Base-by-base conservation (phyloP, 1,140 invertebrate genomes). In the Cotesia typhae region DNA sequence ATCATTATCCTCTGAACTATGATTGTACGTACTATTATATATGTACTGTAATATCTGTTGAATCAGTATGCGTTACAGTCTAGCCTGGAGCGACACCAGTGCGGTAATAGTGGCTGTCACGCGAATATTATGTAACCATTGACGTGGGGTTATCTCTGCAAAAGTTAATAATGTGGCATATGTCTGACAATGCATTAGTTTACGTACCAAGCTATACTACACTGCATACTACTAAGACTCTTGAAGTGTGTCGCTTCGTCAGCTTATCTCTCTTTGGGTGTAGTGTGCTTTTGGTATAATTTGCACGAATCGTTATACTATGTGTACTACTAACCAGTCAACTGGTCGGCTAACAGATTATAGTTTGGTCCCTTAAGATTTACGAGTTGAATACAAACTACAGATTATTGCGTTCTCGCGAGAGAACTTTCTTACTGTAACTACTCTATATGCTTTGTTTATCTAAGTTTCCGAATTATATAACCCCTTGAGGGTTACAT, bases 161-260 rank as follows among this genome's bases (percentile, higher is more conserved):
- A 61, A 72, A 72, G 53, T 72, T 72, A 67, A 67, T 67, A 72
- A 72, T 38, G 53, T 72, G 55, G 65, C 71, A 67, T 65, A 72
- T 72, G 71, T 72, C 57, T 63, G 5, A 14, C 4, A 35, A 67
- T 17, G 52, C 47, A 53, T 67, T 67, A 67, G 51, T 20, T 20
- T 35, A 12, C 5, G 17, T 12, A 6, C 57, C 28, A 20, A 55
- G 17, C 53, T 55, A 28, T 28, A 2, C 1, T 28, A 28, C 2
- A 28, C 28, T 28, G 28, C 28, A 28, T 28, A 28, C 28, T 47
- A 47, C 6, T 7, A 9, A 47, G 10, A 47, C 53, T 20, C 17
- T 28, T 59, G 28, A 41, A 41, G 35, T 37, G 60, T 66, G n/a
- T 47, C 41, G 64, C 64, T 66, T 51, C 36, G 36, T 66, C 17